A percentile compares a stretch with the other conserved stretches of the same genome.
phyloP scores from a whole-genome alignment of 2,888 invertebrate genomes.

The Allolobophora icterica region DNA sequence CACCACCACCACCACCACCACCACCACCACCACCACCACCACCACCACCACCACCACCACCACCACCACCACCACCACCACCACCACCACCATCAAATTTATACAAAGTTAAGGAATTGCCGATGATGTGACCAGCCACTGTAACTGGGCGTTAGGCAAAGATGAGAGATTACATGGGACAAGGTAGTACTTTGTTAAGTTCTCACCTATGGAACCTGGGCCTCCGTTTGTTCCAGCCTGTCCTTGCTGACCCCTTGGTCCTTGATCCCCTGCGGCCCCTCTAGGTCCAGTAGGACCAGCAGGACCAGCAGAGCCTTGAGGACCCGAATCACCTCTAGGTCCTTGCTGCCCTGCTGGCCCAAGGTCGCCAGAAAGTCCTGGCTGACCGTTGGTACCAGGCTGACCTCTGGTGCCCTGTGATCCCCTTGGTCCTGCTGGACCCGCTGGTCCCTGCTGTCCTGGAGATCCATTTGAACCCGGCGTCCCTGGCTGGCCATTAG shows the following conservation, averaged over 20 bases:
- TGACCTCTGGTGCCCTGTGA: slow-evolving; percentile 33
- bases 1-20: too few species aligned
- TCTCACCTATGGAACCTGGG: slow-evolving; percentile 28
- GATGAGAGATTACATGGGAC: too few species aligned
- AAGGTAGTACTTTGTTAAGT: too few species aligned
- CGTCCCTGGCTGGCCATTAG: slow-evolving; percentile 36
- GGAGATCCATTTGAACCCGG: slow-evolving; percentile 34
- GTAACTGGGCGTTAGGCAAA: too few species aligned
- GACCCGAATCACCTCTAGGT: slow-evolving; percentile 33
- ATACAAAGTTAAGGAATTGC: neutral
- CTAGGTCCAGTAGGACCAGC: slow-evolving; percentile 14
- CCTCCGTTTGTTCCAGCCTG: slow-evolving; percentile 32
- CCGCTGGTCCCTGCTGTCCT: slow-evolving; percentile 36
- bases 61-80: too few species aligned
- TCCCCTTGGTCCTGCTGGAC: slow-evolving; percentile 37
- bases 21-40: too few species aligned
- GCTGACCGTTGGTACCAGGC: slow-evolving; percentile 33
- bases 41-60: too few species aligned
- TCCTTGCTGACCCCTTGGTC: slow-evolving; percentile 37
- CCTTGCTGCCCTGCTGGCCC: slow-evolving; percentile 37
- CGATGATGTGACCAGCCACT: too few species aligned
- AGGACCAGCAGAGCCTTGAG: slow-evolving; percentile 53
- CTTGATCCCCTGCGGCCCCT: slow-evolving; percentile 26
- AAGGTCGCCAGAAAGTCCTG: slow-evolving; percentile 33
- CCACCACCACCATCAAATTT: too few species aligned